Conservation (phyloP, 2,113 vertebrate species). For the Protobothrops flavoviridis region DNA sequence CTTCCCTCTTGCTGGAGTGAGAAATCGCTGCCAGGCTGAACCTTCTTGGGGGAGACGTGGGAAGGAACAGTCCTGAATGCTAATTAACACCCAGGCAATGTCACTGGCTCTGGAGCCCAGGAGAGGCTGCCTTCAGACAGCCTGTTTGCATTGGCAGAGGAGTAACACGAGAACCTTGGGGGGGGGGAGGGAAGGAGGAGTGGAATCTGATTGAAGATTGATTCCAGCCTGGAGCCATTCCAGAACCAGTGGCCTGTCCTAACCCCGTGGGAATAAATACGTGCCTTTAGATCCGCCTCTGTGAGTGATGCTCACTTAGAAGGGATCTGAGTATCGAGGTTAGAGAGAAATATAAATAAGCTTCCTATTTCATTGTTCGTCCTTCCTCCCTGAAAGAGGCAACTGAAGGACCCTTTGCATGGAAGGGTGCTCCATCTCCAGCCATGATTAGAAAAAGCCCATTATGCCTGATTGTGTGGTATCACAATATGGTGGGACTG, state of each 20-base stretch:
- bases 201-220: neutral
- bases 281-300: neutral
- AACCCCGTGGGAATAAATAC: neutral
- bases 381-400: neutral
- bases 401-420: no score
- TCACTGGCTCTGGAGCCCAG: conserved; percentile 15
- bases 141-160: neutral
- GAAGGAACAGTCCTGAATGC: conserved; percentile 7
- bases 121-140: accelerated
- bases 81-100: conserved; percentile 31
- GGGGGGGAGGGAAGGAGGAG: neutral
- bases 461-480: neutral
- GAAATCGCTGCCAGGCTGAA: conserved; percentile 21
- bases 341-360: neutral
- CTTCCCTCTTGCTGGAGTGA: conserved; percentile 22
- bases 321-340: neutral
- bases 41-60: neutral
- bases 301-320: accelerated
- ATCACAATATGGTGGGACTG: neutral
- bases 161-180: neutral
- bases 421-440: neutral
- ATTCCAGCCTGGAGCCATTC: neutral
- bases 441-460: neutral
- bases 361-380: neutral
- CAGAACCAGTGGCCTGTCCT: neutral